A percentile compares a stretch with the other conserved stretches of the same genome.
phyloP scores from a whole-genome alignment of 2,113 vertebrate genomes.

The Microcebus ravelobensis region DNA sequence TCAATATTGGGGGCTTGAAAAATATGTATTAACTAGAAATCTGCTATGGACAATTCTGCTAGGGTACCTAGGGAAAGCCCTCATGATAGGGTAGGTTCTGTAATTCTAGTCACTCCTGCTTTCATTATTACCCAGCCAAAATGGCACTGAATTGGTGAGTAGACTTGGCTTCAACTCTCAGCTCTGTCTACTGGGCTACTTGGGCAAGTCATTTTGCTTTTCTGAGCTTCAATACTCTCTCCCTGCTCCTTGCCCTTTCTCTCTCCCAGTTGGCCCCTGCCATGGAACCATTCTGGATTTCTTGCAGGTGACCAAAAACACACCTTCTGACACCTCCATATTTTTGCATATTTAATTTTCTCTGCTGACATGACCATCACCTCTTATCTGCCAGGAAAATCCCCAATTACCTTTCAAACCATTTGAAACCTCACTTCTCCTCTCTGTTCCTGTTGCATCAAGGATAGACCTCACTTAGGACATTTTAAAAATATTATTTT shows the following conservation, averaged over 20 bases:
- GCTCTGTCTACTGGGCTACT: background rate
- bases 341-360: background rate
- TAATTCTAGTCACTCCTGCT: background rate
- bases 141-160: background rate
- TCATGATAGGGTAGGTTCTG: rapidly evolving
- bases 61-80: background rate
- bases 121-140: too few species aligned
- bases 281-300: background rate
- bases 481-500: background rate
- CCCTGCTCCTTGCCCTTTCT: background rate
- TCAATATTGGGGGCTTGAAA: background rate
- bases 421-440: background rate
- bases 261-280: background rate
- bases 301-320: background rate
- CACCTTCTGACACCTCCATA: background rate
- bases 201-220: background rate
- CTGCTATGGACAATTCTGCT: background rate
- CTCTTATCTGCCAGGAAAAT: background rate
- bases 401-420: background rate
- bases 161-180: background rate
- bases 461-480: background rate
- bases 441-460: background rate
- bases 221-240: background rate
- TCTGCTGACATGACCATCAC: background rate
- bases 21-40: background rate